phyloP scores from a whole-genome alignment of 2,113 vertebrate genomes.

The Xenopus laevis region DNA sequence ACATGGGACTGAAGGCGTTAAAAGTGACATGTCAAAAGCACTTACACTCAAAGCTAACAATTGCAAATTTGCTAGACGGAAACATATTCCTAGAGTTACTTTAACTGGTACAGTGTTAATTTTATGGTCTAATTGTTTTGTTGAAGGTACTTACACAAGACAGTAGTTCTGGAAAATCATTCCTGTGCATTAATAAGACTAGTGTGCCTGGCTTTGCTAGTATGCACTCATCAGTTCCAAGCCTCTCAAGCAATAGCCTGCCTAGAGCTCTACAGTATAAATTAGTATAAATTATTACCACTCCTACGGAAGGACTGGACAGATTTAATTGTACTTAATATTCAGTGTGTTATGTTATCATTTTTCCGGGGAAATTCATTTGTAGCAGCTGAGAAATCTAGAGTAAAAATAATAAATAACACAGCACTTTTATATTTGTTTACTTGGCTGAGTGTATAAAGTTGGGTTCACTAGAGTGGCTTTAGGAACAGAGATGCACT shows the following conservation, averaged over 20 bases:
- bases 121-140: constrained; percentile 39
- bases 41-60: constrained; percentile 30
- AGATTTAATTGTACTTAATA: no score
- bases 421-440: no score
- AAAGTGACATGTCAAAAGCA: constrained; percentile 12
- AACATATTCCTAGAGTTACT: constrained; percentile 30
- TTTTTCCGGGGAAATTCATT: no score
- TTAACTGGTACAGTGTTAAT: constrained; percentile 27
- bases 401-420: no score
- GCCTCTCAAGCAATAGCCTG: not conserved
- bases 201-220: not conserved
- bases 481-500: no score
- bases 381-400: no score
- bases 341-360: no score
- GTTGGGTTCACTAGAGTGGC: no score
- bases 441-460: no score
- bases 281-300: no score
- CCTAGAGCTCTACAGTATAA: no score
- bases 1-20: constrained; percentile 13
- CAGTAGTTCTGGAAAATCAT: constrained; percentile 12
- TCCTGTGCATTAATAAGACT: constrained; percentile 13
- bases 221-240: constrained; percentile 7
- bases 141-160: constrained; percentile 32
- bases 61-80: constrained; percentile 23
- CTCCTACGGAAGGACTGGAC: no score